Evolutionary conservation across 2,888 invertebrate genomes (phyloP).

Genomic region (Nowickia ferox): DNA sequence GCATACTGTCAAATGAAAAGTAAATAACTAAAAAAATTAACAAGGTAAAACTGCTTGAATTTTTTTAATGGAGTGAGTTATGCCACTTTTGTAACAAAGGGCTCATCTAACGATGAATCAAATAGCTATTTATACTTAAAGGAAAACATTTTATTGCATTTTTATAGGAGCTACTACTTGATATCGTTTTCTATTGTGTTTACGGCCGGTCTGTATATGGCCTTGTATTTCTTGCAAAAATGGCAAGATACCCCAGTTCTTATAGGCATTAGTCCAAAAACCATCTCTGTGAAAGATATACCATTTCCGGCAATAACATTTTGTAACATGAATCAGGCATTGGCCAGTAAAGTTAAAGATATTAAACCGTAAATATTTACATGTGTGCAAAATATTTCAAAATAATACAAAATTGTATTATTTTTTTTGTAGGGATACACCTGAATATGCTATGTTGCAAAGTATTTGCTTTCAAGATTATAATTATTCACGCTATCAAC

Average conservation of each 20-base stretch:
- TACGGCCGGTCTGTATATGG: slow-evolving; percentile 56
- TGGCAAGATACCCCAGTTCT: slow-evolving; percentile 67
- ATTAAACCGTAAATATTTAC: slow-evolving; percentile 77
- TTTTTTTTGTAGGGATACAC: slow-evolving; percentile 48
- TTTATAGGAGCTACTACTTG: slow-evolving; percentile 44
- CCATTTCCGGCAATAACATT: slow-evolving; percentile 92
- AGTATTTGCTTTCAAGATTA: slow-evolving; percentile 56
- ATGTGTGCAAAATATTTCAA: background rate
- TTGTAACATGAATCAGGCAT: slow-evolving; percentile 91
- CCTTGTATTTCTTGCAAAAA: slow-evolving; percentile 56
- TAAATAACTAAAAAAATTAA: too few species aligned
- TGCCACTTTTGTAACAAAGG: too few species aligned
- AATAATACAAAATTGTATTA: background rate
- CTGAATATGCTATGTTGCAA: slow-evolving; percentile 58
- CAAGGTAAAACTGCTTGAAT: too few species aligned
- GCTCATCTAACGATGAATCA: too few species aligned
- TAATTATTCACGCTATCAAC: slow-evolving; percentile 42
- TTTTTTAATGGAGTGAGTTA: too few species aligned
- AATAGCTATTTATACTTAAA: background rate
- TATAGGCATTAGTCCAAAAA: slow-evolving; percentile 52
- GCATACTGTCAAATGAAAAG: too few species aligned
- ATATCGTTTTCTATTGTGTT: slow-evolving; percentile 54
- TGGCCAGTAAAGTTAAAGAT: slow-evolving; percentile 86
- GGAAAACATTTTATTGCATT: background rate
- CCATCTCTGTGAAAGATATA: slow-evolving; percentile 77